These are phyloP conservation scores for Pyrocephalus nanus DNA, from an alignment of 2,797 vertebrate species.

Conservation along the genomic window DNA sequence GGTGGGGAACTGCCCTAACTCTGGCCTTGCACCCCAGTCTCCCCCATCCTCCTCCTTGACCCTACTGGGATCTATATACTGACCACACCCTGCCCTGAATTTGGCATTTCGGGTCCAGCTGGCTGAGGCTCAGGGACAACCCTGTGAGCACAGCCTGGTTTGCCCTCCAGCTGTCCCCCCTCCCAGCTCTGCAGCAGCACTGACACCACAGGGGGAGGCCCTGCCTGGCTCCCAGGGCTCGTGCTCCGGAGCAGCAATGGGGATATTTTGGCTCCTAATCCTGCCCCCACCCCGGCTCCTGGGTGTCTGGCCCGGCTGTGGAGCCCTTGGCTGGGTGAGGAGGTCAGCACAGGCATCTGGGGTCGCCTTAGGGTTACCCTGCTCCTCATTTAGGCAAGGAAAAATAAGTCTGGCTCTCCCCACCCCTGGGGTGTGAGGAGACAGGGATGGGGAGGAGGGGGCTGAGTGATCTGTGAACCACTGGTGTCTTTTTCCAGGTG, in stretches of 20 bases:
- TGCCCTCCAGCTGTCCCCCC: neutral
- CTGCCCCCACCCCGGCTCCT: conserved; percentile 38
- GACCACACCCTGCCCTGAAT: neutral
- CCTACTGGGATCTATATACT: neutral
- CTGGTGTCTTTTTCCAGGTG: neutral
- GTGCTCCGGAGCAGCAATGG: neutral
- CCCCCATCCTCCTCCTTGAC: neutral
- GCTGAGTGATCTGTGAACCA: neutral
- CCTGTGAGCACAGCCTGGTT: fast-evolving
- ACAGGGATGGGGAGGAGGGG: neutral
- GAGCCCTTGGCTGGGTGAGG: conserved; percentile 36
- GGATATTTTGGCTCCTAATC: conserved; percentile 38
- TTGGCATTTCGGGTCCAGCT: neutral
- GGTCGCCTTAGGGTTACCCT: conserved; percentile 27
- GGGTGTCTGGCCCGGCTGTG: conserved; percentile 50
- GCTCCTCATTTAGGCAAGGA: neutral
- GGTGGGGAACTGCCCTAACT: neutral
- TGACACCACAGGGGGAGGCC: neutral
- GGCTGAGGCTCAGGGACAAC: neutral
- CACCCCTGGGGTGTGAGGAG: neutral
- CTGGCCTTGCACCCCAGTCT: neutral
- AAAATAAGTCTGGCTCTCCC: neutral
- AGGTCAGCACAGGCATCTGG: conserved; percentile 60
- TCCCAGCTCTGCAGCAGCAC: fast-evolving
- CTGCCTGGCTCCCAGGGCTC: fast-evolving